phyloP scores from a whole-genome alignment of 2,888 invertebrate species.

The Phanerotoma sp. region DNA sequence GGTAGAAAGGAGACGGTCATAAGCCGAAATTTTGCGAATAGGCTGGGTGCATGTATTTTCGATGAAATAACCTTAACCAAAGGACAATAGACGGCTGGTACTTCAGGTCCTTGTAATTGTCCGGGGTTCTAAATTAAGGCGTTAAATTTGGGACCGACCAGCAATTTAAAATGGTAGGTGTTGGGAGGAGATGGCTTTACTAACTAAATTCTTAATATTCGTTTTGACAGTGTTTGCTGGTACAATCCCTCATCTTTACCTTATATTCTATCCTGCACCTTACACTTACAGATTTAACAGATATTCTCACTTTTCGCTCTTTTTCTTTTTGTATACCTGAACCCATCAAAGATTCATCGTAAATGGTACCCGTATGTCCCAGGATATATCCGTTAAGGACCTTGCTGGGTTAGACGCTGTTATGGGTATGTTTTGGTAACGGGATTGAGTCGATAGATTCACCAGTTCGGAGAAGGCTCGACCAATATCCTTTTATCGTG shows the following conservation, averaged over 20 bases:
- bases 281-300: too few relatives aligned
- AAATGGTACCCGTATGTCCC: background rate
- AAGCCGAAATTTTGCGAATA: background rate
- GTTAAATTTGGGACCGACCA: constrained; percentile 29
- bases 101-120: constrained; percentile 7
- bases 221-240: constrained; percentile 48
- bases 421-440: too few relatives aligned
- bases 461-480: constrained; percentile 3
- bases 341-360: constrained; percentile 13
- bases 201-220: constrained; percentile 44
- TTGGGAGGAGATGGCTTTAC: constrained; percentile 11
- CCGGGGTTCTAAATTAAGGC: constrained; percentile 18
- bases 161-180: constrained; percentile 9
- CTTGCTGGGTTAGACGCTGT: too few relatives aligned
- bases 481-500: background rate
- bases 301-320: background rate
- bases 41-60: background rate
- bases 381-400: background rate
- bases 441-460: constrained; percentile 8
- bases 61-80: background rate
- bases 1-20: too few relatives aligned
- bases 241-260: constrained; percentile 28
- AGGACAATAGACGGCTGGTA: constrained; percentile 29
- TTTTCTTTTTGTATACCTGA: background rate
- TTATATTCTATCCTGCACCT: background rate